phyloP scores from a whole-genome alignment of 30 jellyfish, hydroid and myxozoan genomes.

The Turritopsis rubra region DNA sequence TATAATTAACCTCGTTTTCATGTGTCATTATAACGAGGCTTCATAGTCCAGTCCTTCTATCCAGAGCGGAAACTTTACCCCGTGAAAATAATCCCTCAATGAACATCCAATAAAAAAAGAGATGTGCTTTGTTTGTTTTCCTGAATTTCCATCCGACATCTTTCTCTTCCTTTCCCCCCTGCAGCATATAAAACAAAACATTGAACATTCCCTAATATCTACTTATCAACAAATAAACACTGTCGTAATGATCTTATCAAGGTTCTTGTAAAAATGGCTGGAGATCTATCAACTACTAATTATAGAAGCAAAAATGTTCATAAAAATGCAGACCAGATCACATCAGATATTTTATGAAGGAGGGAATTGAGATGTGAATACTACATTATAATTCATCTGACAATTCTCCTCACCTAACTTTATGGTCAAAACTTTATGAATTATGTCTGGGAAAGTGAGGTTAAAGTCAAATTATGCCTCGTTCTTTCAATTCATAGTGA shows the following conservation, averaged over 20 bases:
- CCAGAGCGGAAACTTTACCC: not conserved
- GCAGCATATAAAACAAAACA: not conserved
- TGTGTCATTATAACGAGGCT: not conserved
- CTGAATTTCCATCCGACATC: not conserved
- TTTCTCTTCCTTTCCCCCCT: not conserved
- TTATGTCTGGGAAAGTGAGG: too few relatives aligned
- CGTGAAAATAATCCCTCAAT: not conserved
- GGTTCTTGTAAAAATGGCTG: not conserved
- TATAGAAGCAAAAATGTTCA: not conserved
- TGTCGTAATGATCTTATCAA: not conserved
- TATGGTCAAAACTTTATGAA: too few relatives aligned
- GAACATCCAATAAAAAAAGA: too few relatives aligned
- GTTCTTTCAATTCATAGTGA: too few relatives aligned
- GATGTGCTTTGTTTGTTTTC: not conserved
- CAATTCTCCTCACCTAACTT: too few relatives aligned
- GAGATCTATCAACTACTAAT: not conserved
- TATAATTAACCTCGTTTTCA: not conserved
- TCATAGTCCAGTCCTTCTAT: not conserved
- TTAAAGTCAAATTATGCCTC: too few relatives aligned
- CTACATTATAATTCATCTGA: too few relatives aligned
- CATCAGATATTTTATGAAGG: not conserved
- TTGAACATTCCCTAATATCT: too few relatives aligned
- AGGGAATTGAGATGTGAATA: not conserved
- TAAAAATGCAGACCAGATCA: not conserved
- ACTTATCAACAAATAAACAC: not conserved